Base-by-base conservation (phyloP, 1,140 invertebrate species). In the Trichonephila inaurata region DNA sequence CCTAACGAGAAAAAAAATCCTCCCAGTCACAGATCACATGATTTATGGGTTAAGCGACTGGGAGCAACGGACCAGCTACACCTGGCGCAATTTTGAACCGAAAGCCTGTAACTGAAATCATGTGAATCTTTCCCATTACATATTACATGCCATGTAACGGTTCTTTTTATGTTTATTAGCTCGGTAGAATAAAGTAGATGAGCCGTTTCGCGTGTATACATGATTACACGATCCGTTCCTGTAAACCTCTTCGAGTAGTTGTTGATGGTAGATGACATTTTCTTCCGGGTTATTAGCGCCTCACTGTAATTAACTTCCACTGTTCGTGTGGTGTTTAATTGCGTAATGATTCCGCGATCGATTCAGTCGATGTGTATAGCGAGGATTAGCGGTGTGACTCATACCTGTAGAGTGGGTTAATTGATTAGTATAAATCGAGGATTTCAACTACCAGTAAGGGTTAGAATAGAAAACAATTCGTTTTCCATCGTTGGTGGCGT, bases 1-100 rank as follows among this genome's bases (percentile, higher is more conserved):
- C 16, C 12, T 18, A 77, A 77, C 72, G 33, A 77, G 72, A 33
- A 58, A 0, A 12, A 60, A 24, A 83, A n/a, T 51, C 24, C 58
- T 58, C 24, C 8, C 44, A 24, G 82, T 83, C 44, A 83, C 82
- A 83, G 82, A 83, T 83, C 82, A 60, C n/a, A n/a, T 58, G 82
- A 83, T 83, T 83, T 83, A 83, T 83, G 28, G 82, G 82, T 83
- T 83, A 83, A 83, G 51, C 82, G 40, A 83, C 44, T 60, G 18
- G 82, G 40, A 6, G 82, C 72, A 33, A 77, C 72, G 72, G 33
- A 77, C 28, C 72, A 28, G 10, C 51, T 51, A 77, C 12, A 8
- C 66, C 24, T 69, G 28, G 28, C 5, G 72, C 72, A 77, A 77
- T 77, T 77, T 77, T 77, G 72, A 28, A 28, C 72, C 72, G 33